Base-by-base conservation (phyloP, 2,888 invertebrate species). In the Cenopis cana region DNA sequence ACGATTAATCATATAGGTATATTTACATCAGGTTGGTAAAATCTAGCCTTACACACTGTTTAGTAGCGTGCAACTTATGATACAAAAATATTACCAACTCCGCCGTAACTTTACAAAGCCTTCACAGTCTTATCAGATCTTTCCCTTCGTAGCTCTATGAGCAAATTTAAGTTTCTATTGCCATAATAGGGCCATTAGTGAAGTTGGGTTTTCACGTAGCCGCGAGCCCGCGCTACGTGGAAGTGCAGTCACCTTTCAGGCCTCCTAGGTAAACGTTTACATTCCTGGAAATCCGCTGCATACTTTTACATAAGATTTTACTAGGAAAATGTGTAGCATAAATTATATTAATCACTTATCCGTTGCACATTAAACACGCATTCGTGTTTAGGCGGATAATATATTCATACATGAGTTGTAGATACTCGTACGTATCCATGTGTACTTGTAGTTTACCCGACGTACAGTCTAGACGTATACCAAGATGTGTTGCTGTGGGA, bases 191-290 rank as follows among this genome's bases (percentile, higher is more conserved):
- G 81, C 77, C 79, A 77, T 77, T 80, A 78, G 79, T 74, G 72
- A 85, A 87, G 84, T 89, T 90, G 73, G 75, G 78, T 74, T 73
- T 76, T 84, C 82, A 83, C 77, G 84, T 82, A 84, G 76, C 75
- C 77, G 74, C 77, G 75, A 70, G 76, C 73, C 79, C 83, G 85
- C 74, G 77, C 83, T 88, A 83, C 87, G 79, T 74, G 79, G 86
- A 87, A 90, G 89, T 89, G 87, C 90, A 91, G 88, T 91, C 88
- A 90, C 89, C 90, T 88, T 86, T 85, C 77, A 80, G 78, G 72
- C 77, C 74, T 83, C 77, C 79, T 74, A 59, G 69, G 78, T 74
- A 76, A 73, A 76, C 54, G 74, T 70, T 55, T 67, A 69, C 66
- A 56, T 67, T 71, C 52, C 24, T 61, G 61, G 66, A 66, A 69